Base-by-base conservation (phyloP, 2,797 vertebrate species). In the Argentina silus region DNA sequence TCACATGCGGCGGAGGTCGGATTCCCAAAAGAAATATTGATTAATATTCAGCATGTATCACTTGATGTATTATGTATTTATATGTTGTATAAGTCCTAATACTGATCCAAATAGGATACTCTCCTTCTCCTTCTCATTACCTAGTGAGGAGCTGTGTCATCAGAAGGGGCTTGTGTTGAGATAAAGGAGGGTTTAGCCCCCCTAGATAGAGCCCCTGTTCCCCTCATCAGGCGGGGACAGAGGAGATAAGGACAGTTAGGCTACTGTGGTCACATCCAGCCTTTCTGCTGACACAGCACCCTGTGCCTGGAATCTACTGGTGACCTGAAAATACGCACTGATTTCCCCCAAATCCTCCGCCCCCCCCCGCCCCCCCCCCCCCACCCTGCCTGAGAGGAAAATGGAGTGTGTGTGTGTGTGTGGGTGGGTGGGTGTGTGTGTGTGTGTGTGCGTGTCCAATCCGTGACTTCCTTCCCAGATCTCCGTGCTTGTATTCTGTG, bases 251-350 rank as follows among this genome's bases (percentile, higher is more conserved):
- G 88, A 86, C 83, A 84, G 73, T 65, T 78, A 82, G 83, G 86
- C 82, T 36, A 4, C 27, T 4, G 27, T 36, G 27, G 86, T 87
- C 80, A 85, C 87, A 45, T 81, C 44, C 73, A n/a, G 75, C 50
- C 67, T 87, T 89, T 78, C 67, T 63, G 90, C 92, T 92, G 90
- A 92, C 86, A 36, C 85, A 81, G 89, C 91, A 86, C 85, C 89
- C 87, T 89, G 85, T 80, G 85, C 81, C 83, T 87, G 85, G 85
- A 89, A 86, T 84, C 86, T 81, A 86, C 82, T 83, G 82, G 86
- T 87, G 86, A 91, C 88, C 90, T 91, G 84, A 91, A 91, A 91
- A 87, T 89, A 88, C 88, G 17, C 27, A 36, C 27, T 90, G 88
- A 81, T 82, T 87, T 53, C 51, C 14, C 51, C 14, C 51, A 53